Conservation (phyloP, 2,113 vertebrate genomes). For the Monarcha castaneiventris region DNA sequence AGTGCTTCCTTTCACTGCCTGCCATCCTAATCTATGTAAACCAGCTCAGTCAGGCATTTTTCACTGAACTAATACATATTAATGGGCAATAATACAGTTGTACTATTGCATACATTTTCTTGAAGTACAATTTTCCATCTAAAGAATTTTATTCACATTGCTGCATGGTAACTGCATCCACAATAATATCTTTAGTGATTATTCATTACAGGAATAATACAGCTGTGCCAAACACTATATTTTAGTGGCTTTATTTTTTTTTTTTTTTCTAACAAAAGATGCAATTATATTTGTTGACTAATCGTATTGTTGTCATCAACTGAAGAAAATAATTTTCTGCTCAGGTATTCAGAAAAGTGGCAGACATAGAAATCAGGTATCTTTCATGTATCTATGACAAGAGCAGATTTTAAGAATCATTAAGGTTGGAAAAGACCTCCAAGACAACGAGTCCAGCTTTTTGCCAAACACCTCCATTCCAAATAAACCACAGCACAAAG, state of each 20-base stretch:
- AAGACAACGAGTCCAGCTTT: neutral
- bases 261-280: slow-evolving; percentile 19
- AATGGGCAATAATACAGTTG: slow-evolving; percentile 68
- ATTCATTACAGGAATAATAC: slow-evolving; percentile 66
- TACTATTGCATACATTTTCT: slow-evolving; percentile 65
- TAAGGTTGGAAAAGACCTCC: neutral
- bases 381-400: neutral
- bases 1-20: slow-evolving; percentile 54
- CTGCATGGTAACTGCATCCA: slow-evolving; percentile 58
- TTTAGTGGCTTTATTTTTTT: neutral
- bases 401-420: neutral
- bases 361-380: neutral
- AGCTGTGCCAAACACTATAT: slow-evolving; percentile 24
- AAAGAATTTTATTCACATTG: slow-evolving; percentile 69
- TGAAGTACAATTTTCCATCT: slow-evolving; percentile 67
- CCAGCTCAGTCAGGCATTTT: slow-evolving; percentile 58
- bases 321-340: neutral
- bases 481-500: neutral
- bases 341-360: neutral
- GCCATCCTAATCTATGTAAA: slow-evolving; percentile 64
- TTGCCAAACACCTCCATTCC: neutral
- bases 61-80: slow-evolving; percentile 72
- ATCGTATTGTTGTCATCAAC: slow-evolving; percentile 28
- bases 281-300: slow-evolving; percentile 14
- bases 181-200: slow-evolving; percentile 65